These are phyloP conservation scores for Falco berigora DNA, from an alignment of 2,797 vertebrate genomes.

Conservation along the genomic window DNA sequence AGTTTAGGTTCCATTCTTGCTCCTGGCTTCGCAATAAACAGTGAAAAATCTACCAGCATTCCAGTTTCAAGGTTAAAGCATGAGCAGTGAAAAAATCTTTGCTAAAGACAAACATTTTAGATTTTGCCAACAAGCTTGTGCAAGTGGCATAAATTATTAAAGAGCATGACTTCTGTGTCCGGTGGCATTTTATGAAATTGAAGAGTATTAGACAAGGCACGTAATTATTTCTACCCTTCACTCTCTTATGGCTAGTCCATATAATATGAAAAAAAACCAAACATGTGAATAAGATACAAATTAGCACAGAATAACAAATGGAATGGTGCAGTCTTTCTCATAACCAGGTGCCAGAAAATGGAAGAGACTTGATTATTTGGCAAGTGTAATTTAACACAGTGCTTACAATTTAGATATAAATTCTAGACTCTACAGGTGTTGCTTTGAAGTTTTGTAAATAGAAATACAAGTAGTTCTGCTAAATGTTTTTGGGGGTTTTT, in stretches of 20 bases:
- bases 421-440: neutral
- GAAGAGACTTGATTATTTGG: neutral
- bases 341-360: neutral
- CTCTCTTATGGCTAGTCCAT: neutral
- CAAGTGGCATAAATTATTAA: neutral
- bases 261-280: neutral
- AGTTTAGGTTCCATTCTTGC: neutral
- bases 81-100: neutral
- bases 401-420: neutral
- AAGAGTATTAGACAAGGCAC: neutral
- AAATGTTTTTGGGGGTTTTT: neutral
- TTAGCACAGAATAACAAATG: neutral
- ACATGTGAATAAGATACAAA: neutral
- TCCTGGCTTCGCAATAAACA: neutral
- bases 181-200: neutral
- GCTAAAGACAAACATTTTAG: neutral
- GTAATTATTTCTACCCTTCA: neutral
- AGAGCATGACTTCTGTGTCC: neutral
- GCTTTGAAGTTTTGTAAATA: neutral
- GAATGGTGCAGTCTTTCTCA: neutral
- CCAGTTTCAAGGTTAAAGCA: neutral
- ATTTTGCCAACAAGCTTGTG: neutral
- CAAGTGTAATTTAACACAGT: neutral
- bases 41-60: neutral
- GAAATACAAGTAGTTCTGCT: neutral